These are phyloP conservation scores for Sebastes nivosus DNA, from an alignment of 2,797 vertebrate species.

Conservation along the genomic window DNA sequence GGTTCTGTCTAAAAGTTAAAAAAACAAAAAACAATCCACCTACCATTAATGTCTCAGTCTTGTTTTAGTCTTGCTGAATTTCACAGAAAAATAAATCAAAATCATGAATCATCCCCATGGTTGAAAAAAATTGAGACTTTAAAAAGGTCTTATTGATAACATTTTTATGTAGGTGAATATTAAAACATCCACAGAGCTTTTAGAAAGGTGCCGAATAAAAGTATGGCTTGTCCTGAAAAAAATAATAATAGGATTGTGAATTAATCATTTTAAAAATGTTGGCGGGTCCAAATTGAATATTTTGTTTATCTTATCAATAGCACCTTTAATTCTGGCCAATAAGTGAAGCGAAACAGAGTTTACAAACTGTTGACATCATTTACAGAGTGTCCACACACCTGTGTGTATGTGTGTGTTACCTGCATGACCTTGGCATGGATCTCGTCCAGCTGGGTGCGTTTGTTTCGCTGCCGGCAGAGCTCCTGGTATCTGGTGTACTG, in stretches of 20 bases:
- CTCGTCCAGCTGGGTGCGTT: conserved; percentile 94
- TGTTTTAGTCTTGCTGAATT: background rate
- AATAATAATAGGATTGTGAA: no score
- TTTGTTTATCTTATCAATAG: no score
- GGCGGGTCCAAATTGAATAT: no score
- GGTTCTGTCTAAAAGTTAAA: background rate
- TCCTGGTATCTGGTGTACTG: conserved; percentile 97
- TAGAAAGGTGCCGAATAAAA: no score
- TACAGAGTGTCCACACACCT: background rate
- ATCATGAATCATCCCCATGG: background rate
- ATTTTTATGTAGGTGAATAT: no score
- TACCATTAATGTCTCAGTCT: background rate
- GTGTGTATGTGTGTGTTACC: conserved; percentile 73
- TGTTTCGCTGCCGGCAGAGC: conserved; percentile 93
- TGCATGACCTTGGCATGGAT: conserved; percentile 98
- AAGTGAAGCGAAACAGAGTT: background rate
- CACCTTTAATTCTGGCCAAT: background rate
- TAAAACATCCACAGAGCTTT: no score
- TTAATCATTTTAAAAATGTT: no score
- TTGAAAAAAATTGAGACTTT: background rate
- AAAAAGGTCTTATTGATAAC: background rate
- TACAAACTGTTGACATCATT: background rate
- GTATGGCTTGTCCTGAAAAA: no score
- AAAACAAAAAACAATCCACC: background rate
- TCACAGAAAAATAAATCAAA: background rate